Percentiles rank a stretch among this genome's conserved stretches.
Conservation (phyloP, 2,888 invertebrate genomes). For the Glyphotaelius pellucidus region DNA sequence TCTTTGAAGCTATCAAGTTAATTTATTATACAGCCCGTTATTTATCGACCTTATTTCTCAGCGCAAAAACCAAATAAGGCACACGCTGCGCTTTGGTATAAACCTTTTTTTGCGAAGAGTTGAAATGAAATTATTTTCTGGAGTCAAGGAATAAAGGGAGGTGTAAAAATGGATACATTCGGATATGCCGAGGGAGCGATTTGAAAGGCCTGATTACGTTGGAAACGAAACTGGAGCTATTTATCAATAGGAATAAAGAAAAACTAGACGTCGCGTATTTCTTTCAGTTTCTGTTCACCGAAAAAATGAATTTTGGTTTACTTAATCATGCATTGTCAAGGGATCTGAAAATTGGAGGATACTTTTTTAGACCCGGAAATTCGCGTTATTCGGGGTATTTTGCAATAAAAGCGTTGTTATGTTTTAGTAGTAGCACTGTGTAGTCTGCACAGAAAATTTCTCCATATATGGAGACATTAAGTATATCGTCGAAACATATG, state of each 20-base stretch:
- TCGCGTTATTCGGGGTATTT: too few relatives aligned
- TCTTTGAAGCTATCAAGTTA: conserved; percentile 34
- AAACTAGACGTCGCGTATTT: background rate
- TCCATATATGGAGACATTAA: too few relatives aligned
- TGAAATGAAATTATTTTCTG: background rate
- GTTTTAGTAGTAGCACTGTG: too few relatives aligned
- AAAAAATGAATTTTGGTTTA: background rate
- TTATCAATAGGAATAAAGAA: background rate
- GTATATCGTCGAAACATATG: too few relatives aligned
- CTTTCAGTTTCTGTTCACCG: background rate
- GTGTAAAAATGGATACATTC: conserved; percentile 12
- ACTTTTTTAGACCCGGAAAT: too few relatives aligned
- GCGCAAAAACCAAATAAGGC: conserved; percentile 20
- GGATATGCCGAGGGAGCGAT: conserved; percentile 7
- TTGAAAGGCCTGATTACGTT: conserved; percentile 4
- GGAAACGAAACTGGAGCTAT: background rate
- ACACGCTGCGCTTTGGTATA: conserved; percentile 4
- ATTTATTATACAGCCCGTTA: conserved; percentile 35
- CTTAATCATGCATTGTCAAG: background rate
- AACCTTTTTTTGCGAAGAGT: background rate
- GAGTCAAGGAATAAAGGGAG: background rate
- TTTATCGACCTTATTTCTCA: conserved; percentile 26
- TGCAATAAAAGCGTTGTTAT: too few relatives aligned
- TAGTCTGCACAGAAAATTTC: too few relatives aligned
- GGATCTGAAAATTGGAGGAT: too few relatives aligned